A percentile compares a stretch with the other conserved stretches of the same genome.
phyloP scores from a whole-genome alignment of 2,797 vertebrate genomes.

The Acrossocheilus fasciatus region DNA sequence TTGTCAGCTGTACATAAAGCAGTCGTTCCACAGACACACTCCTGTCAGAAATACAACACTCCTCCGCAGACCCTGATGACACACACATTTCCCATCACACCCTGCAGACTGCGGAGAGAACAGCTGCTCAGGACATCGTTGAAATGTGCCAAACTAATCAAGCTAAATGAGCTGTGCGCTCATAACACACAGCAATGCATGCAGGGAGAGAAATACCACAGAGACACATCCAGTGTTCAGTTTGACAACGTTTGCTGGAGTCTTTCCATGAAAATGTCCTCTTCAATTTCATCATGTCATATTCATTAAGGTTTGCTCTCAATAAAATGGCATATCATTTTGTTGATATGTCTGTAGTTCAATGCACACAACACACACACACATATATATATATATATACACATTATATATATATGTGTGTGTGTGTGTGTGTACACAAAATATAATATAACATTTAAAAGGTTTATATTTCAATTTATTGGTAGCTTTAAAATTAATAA shows the following conservation, averaged over 20 bases:
- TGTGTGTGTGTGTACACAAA: too few relatives aligned
- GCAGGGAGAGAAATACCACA: not conserved
- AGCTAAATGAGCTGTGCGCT: slow-evolving; percentile 19
- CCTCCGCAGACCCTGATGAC: not conserved
- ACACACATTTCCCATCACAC: slow-evolving; percentile 21
- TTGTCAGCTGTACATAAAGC: not conserved
- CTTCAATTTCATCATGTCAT: too few relatives aligned
- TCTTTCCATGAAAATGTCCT: not conserved
- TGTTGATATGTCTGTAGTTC: not conserved
- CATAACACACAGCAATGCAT: slow-evolving; percentile 12
- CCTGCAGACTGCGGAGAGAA: slow-evolving; percentile 6
- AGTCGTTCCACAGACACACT: not conserved
- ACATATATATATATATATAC: too few relatives aligned
- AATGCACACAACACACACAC: too few relatives aligned
- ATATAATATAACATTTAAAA: too few relatives aligned
- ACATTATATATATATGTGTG: too few relatives aligned
- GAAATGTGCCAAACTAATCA: slow-evolving; percentile 14
- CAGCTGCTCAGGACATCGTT: not conserved
- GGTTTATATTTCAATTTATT: too few relatives aligned
- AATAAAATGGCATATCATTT: not conserved
- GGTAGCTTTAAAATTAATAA: too few relatives aligned
- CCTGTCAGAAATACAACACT: not conserved
- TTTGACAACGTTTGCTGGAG: not conserved
- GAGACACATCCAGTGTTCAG: not conserved
- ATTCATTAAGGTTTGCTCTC: not conserved